Conservation (phyloP, 2,113 vertebrate genomes). For the Dipodomys merriami region DNA sequence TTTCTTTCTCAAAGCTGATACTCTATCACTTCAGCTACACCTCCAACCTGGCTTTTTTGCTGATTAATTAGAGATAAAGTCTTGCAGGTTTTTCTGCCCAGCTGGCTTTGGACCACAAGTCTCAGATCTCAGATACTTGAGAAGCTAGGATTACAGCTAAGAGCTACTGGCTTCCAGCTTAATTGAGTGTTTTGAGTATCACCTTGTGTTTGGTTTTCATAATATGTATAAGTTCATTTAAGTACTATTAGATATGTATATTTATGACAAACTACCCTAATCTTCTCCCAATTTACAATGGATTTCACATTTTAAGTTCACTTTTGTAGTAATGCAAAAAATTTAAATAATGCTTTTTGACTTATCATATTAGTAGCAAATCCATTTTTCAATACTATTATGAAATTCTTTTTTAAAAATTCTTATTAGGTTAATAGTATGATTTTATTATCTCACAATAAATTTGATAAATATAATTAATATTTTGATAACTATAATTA, state of each 20-base stretch:
- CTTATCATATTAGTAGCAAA: constrained; percentile 11
- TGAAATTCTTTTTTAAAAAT: not conserved
- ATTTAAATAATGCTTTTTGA: not conserved
- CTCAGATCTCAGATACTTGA: too few species aligned
- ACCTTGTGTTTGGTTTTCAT: not conserved
- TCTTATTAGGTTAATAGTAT: not conserved
- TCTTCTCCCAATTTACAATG: not conserved
- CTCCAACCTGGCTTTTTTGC: too few species aligned
- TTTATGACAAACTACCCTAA: constrained; percentile 3
- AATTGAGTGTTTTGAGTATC: not conserved
- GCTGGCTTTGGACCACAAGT: too few species aligned
- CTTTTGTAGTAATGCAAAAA: not conserved
- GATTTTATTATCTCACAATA: not conserved
- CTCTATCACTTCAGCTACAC: too few species aligned
- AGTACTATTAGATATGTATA: not conserved
- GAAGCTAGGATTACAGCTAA: too few species aligned
- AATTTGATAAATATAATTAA: too few species aligned
- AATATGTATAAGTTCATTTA: not conserved
- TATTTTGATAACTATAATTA: too few species aligned
- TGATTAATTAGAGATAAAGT: too few species aligned
- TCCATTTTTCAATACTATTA: not conserved
- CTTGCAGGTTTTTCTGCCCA: too few species aligned
- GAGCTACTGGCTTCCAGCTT: not conserved
- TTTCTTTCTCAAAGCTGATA: too few species aligned
- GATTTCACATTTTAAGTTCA: constrained; percentile 27